phyloP scores from a whole-genome alignment of 2,888 invertebrate species.

The Odontomyia ornata region DNA sequence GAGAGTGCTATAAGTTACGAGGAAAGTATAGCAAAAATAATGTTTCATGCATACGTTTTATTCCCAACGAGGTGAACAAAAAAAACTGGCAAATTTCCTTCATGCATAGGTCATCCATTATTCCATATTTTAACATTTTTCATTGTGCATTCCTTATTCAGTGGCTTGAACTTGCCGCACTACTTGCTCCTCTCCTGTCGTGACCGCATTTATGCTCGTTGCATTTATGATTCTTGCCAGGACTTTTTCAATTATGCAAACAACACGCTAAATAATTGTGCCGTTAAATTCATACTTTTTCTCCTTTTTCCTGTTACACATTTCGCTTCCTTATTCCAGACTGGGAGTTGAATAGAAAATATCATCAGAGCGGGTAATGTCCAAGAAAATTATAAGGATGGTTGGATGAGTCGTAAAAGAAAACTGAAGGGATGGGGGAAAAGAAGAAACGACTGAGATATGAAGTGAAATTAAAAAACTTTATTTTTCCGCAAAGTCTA shows the following conservation, averaged over 20 bases:
- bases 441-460: not conserved
- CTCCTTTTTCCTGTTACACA: not conserved
- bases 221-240: constrained; percentile 25
- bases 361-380: not conserved
- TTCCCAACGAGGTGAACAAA: too few species aligned
- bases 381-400: not conserved
- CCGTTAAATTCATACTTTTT: constrained; percentile 12
- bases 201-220: not conserved
- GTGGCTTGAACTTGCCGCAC: not conserved
- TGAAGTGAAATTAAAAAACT: constrained; percentile 37
- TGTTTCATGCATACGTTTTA: too few species aligned
- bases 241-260: constrained; percentile 43
- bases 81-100: too few species aligned
- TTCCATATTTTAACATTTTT: not conserved
- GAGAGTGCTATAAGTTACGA: too few species aligned
- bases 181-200: not conserved
- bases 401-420: not conserved
- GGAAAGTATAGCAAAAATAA: too few species aligned
- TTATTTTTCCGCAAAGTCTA: constrained; percentile 18
- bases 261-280: constrained; percentile 41
- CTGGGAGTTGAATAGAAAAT: not conserved
- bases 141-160: not conserved
- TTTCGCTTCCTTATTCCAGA: not conserved
- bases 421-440: not conserved
- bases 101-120: constrained; percentile 1